phyloP scores from a whole-genome alignment of 2,113 vertebrate species.

The Galemys pyrenaicus region DNA sequence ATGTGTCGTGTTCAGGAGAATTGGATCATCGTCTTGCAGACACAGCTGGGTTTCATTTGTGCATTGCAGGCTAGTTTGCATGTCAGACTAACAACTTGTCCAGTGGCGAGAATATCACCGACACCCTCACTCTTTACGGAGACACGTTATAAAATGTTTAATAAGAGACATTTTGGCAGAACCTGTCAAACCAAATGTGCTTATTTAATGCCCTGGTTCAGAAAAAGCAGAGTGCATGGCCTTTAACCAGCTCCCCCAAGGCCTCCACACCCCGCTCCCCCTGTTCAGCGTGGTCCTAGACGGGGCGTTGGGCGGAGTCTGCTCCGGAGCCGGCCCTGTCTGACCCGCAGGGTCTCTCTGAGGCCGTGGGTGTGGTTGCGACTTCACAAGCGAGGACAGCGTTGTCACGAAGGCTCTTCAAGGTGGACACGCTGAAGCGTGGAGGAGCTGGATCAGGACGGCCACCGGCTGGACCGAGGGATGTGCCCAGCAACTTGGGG shows the following conservation, averaged over 20 bases:
- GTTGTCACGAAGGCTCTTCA: background rate
- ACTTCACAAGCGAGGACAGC: accelerated
- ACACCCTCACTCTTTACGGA: background rate
- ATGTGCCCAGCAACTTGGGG: background rate
- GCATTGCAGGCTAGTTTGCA: background rate
- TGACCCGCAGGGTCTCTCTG: too few relatives aligned
- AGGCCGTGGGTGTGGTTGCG: too few relatives aligned
- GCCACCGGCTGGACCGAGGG: background rate
- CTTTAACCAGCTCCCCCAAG: background rate
- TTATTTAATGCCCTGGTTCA: background rate
- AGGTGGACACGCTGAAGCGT: background rate
- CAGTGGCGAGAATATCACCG: accelerated
- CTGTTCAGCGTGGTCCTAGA: background rate
- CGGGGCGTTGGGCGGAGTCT: background rate
- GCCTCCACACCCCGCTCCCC: too few relatives aligned
- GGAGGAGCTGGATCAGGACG: background rate
- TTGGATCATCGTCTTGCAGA: background rate
- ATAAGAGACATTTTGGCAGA: background rate
- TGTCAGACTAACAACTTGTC: too few relatives aligned
- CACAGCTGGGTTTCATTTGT: background rate
- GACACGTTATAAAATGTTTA: background rate
- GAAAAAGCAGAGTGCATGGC: background rate
- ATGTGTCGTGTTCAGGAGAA: background rate
- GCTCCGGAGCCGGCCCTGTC: too few relatives aligned
- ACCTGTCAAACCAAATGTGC: background rate